A percentile compares a stretch with the other conserved stretches of the same genome.
These are phyloP conservation scores for Sebastes melanostomus DNA, from an alignment of 2,797 vertebrate species.

Conservation along the genomic window DNA sequence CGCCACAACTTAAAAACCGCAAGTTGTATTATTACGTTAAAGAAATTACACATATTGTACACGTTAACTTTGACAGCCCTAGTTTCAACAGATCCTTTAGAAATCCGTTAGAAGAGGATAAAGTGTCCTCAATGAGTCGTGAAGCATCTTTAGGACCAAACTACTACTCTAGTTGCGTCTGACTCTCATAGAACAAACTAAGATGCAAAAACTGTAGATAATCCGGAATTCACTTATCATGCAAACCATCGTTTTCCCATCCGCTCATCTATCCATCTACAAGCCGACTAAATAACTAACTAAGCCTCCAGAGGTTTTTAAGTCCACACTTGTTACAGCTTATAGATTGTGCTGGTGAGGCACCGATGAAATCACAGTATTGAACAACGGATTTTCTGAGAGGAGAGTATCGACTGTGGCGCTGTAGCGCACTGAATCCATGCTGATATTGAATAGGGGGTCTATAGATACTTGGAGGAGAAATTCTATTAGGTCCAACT, in stretches of 20 bases:
- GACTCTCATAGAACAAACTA: not conserved
- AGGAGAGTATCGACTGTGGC: slow-evolving; percentile 54
- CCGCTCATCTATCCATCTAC: not conserved
- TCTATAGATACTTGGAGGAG: slow-evolving; percentile 52
- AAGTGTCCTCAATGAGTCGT: not conserved
- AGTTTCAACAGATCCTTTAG: not conserved
- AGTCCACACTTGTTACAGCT: slow-evolving; percentile 10
- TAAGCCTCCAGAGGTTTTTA: not conserved
- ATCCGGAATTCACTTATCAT: not conserved
- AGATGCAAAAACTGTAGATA: not conserved
- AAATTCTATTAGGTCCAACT: slow-evolving; percentile 67
- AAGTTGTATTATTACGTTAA: too few species aligned
- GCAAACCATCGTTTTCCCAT: not conserved
- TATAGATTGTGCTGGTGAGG: slow-evolving; percentile 31
- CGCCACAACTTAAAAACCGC: fast-evolving
- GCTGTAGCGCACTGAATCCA: slow-evolving; percentile 58
- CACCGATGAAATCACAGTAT: slow-evolving; percentile 30
- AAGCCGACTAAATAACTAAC: not conserved
- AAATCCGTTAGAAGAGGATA: not conserved
- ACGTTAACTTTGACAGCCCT: too few species aligned
- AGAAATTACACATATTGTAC: too few species aligned
- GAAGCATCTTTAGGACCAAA: not conserved
- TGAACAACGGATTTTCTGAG: slow-evolving; percentile 51
- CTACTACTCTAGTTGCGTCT: not conserved
- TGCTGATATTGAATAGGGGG: slow-evolving; percentile 51